Percentiles rank a stretch among this genome's conserved stretches.
phyloP scores from a whole-genome alignment of 2,888 invertebrate genomes.

The Mesoligia furuncula region DNA sequence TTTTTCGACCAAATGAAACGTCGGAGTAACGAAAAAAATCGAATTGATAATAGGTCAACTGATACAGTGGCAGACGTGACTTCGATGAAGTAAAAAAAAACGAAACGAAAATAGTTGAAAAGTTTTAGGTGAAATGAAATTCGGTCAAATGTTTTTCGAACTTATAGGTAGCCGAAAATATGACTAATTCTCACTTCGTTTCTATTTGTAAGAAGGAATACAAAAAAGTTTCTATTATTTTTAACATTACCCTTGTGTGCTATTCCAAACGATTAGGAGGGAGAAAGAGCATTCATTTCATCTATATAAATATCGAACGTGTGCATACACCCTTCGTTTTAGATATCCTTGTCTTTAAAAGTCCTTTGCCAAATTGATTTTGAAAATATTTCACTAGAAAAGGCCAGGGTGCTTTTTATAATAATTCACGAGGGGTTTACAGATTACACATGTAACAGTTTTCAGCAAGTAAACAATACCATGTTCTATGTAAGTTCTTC shows the following conservation, averaged over 20 bases:
- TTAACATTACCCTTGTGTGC: conserved; percentile 22
- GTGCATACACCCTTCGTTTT: conserved; percentile 22
- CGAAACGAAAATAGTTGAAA: too few species aligned
- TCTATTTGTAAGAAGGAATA: not conserved
- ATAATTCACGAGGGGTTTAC: not conserved
- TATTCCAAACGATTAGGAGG: conserved; percentile 31
- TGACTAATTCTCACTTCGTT: not conserved
- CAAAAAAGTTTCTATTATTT: not conserved
- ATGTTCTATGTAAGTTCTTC: not conserved
- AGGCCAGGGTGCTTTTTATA: not conserved
- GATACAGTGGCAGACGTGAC: too few species aligned
- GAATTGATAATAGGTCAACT: too few species aligned
- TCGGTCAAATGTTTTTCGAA: too few species aligned
- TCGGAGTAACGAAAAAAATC: too few species aligned
- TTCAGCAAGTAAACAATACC: not conserved
- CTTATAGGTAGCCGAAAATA: too few species aligned
- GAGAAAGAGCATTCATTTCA: conserved; percentile 16
- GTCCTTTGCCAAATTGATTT: not conserved
- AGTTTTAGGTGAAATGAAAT: too few species aligned
- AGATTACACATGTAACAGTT: not conserved
- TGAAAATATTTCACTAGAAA: not conserved
- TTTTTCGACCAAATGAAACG: too few species aligned
- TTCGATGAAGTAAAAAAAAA: too few species aligned
- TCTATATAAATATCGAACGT: conserved; percentile 51
- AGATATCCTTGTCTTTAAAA: not conserved